Evolutionary conservation across 2,888 invertebrate genomes (phyloP).

Genomic region (Furcula furcula): DNA sequence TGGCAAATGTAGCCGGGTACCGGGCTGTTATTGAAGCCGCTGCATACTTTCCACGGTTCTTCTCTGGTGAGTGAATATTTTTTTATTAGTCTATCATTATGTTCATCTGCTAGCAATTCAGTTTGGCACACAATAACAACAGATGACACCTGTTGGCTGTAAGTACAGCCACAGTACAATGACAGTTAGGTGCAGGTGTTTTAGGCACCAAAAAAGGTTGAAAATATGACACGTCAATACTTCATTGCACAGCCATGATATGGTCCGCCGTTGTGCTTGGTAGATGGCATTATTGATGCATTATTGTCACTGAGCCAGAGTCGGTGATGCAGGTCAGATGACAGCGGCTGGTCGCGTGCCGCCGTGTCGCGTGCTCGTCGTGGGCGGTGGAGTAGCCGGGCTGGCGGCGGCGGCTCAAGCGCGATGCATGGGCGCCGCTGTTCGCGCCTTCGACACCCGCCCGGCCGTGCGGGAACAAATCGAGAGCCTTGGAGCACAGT

Average conservation of each 20-base stretch:
- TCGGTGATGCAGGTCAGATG: conserved; percentile 85
- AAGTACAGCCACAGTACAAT: too few relatives aligned
- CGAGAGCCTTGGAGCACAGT: conserved; percentile 94
- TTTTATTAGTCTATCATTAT: too few relatives aligned
- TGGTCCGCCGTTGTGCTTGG: too few relatives aligned
- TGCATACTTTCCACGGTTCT: conserved; percentile 94
- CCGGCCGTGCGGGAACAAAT: conserved; percentile 92
- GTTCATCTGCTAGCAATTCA: too few relatives aligned
- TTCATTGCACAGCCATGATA: too few relatives aligned
- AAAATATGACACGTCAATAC: too few relatives aligned
- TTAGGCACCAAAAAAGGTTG: too few relatives aligned
- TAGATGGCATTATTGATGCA: too few relatives aligned
- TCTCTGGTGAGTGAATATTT: conserved; percentile 83
- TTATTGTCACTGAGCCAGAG: too few relatives aligned
- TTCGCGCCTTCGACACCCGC: conserved; percentile 93
- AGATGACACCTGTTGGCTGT: too few relatives aligned
- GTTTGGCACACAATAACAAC: too few relatives aligned
- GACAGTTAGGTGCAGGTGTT: too few relatives aligned
- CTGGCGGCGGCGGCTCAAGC: conserved; percentile 93
- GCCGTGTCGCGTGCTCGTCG: conserved; percentile 92
- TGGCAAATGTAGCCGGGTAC: conserved; percentile 95
- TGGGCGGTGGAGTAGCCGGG: conserved; percentile 95
- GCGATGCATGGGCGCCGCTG: conserved; percentile 94
- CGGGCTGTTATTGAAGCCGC: conserved; percentile 94
- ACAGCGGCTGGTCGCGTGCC: conserved; percentile 95